Base-by-base conservation (phyloP, 2,888 invertebrate genomes). In the Spatulosminthurus flaviceps region DNA sequence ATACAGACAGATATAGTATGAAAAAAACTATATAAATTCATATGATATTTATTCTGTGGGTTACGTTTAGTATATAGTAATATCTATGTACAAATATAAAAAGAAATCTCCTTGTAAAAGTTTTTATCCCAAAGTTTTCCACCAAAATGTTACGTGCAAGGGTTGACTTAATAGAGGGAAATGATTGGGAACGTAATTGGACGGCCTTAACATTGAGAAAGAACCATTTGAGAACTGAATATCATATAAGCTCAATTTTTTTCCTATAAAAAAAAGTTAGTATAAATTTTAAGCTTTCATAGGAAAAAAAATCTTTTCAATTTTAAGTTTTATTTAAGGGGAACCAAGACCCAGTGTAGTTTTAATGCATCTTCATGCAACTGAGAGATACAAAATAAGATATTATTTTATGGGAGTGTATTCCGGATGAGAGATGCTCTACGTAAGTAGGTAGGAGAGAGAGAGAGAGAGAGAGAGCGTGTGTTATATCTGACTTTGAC, bases 131-230 rank as follows among this genome's bases (percentile, higher is more conserved):
- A n/a, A 51, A 51, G 51, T 51, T 51, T 51, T 51, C 5, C 51
- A 51, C 51, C 51, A 51, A 51, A 51, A 51, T n/a, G 51, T 51
- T 51, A 51, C 51, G 51, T 51, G 51, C 51, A 51, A 19, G 51
- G 51, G 51, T n/a, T 51, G 51, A 51, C 16, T 51, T 51, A 51
- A 51, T 51, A 51, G 51, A 51, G 51, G 51, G 16, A 51, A 13
- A 51, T 51, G 51, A 51, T 51, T 51, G 51, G 51, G 51, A 16
- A 51, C 51, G 51, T 51, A 51, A 51, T 51, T 51, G 51, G 9
- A 51, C 51, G 51, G 51, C 51, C 51, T 51, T 51, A 51, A 51
- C 51, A 51, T 51, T 51, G 51, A 51, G 51, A 51, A n/a, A 51
- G 51, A 51, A 2, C n/a, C 51, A 51, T 51, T 51, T 51, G 1